phyloP scores from a whole-genome alignment of 2,888 invertebrate species.

The Elegia similella region DNA sequence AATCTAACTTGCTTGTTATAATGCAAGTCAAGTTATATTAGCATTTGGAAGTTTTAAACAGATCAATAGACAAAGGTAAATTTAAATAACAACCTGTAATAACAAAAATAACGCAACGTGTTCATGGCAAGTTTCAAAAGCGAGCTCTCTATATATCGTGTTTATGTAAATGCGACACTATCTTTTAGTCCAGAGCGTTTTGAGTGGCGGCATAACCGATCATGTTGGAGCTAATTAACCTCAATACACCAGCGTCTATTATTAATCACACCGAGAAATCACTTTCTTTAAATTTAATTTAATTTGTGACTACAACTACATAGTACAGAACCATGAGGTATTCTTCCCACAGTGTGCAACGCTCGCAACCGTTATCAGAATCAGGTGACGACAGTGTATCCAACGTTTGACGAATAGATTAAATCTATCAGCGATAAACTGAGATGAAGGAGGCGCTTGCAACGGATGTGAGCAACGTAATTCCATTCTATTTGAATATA shows the following conservation, averaged over 20 bases:
- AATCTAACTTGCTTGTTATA: no score
- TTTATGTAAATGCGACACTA: constrained; percentile 15
- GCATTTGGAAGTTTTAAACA: no score
- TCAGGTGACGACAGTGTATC: constrained; percentile 63
- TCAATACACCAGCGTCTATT: constrained; percentile 7
- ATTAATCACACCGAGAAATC: neutral
- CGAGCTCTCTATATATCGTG: constrained; percentile 12
- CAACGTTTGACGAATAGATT: constrained; percentile 73
- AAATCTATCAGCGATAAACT: constrained; percentile 62
- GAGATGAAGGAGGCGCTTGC: constrained; percentile 66
- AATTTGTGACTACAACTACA: neutral
- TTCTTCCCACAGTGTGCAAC: constrained; percentile 34
- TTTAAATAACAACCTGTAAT: neutral
- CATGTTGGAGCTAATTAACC: constrained; percentile 15
- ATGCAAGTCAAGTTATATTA: no score
- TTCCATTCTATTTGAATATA: constrained; percentile 78
- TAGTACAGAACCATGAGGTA: constrained; percentile 34
- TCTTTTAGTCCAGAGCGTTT: constrained; percentile 12
- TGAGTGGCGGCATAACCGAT: constrained; percentile 11
- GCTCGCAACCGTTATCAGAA: constrained; percentile 50
- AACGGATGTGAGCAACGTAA: constrained; percentile 74
- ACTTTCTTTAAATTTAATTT: neutral
- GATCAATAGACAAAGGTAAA: no score
- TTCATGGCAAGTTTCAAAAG: constrained; percentile 1
- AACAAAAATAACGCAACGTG: neutral